Evolutionary conservation across 2,888 invertebrate genomes (phyloP).

Genomic region (Hypomecis punctinalis): DNA sequence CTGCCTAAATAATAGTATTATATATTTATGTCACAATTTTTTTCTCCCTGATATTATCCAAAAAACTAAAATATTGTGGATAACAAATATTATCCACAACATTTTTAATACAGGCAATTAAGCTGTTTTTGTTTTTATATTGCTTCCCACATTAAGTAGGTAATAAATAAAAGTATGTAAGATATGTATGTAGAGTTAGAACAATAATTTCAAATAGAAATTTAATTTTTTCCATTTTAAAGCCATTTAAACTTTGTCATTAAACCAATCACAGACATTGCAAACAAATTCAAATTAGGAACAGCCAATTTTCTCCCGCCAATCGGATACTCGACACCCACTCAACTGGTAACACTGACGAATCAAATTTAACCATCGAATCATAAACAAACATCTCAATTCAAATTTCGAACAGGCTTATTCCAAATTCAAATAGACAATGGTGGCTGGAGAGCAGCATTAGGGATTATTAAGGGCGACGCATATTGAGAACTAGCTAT

Average conservation of each 20-base stretch:
- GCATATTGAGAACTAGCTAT: slow-evolving; percentile 37
- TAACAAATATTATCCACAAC: too few relatives aligned
- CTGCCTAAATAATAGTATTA: too few relatives aligned
- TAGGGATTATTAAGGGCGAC: slow-evolving; percentile 55
- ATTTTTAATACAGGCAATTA: too few relatives aligned
- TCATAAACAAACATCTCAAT: slow-evolving; percentile 77
- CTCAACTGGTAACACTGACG: slow-evolving; percentile 49
- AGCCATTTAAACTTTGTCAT: background rate
- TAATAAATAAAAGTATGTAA: too few relatives aligned
- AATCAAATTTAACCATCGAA: slow-evolving; percentile 69
- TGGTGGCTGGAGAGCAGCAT: slow-evolving; percentile 65
- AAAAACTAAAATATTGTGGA: too few relatives aligned
- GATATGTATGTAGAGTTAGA: too few relatives aligned
- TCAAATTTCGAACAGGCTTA: slow-evolving; percentile 75
- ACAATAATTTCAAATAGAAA: too few relatives aligned
- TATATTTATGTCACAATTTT: too few relatives aligned
- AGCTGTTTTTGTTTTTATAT: too few relatives aligned
- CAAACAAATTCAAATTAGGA: slow-evolving; percentile 33
- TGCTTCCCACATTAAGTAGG: too few relatives aligned
- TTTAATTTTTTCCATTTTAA: too few relatives aligned
- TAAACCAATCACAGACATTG: background rate
- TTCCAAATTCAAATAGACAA: slow-evolving; percentile 78
- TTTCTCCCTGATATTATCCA: too few relatives aligned
- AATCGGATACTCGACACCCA: slow-evolving; percentile 45
- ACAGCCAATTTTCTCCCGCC: slow-evolving; percentile 32